Conservation (phyloP, 1,140 invertebrate genomes). For the Harlomillsia oculata region DNA sequence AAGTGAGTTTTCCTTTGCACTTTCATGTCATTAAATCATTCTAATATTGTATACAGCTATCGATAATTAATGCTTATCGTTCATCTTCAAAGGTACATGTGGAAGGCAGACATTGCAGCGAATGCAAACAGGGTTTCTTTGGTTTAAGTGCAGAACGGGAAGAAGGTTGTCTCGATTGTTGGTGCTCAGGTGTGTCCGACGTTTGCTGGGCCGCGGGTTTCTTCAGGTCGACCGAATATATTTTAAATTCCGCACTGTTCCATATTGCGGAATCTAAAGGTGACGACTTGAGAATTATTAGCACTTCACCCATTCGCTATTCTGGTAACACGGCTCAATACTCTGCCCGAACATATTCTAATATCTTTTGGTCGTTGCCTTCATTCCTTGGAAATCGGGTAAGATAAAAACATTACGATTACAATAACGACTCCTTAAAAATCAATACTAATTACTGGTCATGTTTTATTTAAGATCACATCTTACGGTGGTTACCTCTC, state of each 20-base stretch:
- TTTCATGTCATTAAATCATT: not conserved
- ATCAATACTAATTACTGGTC: not conserved
- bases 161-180: constrained; percentile 76
- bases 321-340: not conserved
- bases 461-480: not conserved
- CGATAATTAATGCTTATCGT: not conserved
- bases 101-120: constrained; percentile 64
- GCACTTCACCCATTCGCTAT: not conserved
- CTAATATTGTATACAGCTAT: not conserved
- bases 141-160: constrained; percentile 61
- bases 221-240: not conserved
- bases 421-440: not conserved
- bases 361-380: no score
- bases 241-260: not conserved
- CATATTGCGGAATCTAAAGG: not conserved
- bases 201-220: not conserved
- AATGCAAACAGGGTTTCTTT: constrained; percentile 74
- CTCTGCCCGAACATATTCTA: not conserved
- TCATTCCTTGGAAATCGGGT: constrained; percentile 3
- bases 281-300: not conserved
- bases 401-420: not conserved
- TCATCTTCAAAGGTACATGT: constrained; percentile 49
- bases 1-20: not conserved
- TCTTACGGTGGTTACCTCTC: constrained; percentile 14
- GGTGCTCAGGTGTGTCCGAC: constrained; percentile 44